A percentile compares a stretch with the other conserved stretches of the same genome.
These are phyloP conservation scores for Myxocyprinus asiaticus DNA, from an alignment of 2,113 vertebrate species.

Conservation along the genomic window DNA sequence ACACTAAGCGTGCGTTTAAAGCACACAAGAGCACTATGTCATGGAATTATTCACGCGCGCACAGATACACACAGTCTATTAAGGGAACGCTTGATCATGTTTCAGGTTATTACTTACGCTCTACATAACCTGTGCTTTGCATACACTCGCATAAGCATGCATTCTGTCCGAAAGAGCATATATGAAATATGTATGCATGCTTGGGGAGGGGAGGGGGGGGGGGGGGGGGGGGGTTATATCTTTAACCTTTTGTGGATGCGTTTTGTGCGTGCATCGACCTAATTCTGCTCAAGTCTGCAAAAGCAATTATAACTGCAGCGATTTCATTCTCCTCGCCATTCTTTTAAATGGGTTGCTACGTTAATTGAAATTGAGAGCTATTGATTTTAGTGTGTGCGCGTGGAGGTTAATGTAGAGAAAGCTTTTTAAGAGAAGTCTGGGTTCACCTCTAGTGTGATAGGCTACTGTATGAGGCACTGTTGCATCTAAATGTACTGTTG, in stretches of 20 bases:
- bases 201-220: too few relatives aligned
- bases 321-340: slow-evolving; percentile 69
- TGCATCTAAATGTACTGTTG: slow-evolving; percentile 42
- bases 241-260: not conserved
- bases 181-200: slow-evolving; percentile 62
- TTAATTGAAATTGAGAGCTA: slow-evolving; percentile 78
- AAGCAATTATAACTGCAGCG: slow-evolving; percentile 74
- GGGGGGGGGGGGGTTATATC: not conserved
- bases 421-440: slow-evolving; percentile 46
- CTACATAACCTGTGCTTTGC: slow-evolving; percentile 58
- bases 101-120: slow-evolving; percentile 67
- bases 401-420: slow-evolving; percentile 18
- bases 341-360: slow-evolving; percentile 69
- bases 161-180: slow-evolving; percentile 38
- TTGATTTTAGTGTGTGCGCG: slow-evolving; percentile 62
- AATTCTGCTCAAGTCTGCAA: slow-evolving; percentile 69
- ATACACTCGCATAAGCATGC: slow-evolving; percentile 4
- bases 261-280: slow-evolving; percentile 60
- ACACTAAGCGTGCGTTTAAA: not conserved
- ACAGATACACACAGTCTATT: slow-evolving; percentile 26
- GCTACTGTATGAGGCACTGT: slow-evolving; percentile 35
- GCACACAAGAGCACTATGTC: slow-evolving; percentile 32
- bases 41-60: slow-evolving; percentile 4
- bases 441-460: not conserved
- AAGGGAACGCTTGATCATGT: slow-evolving; percentile 60